A percentile compares a stretch with the other conserved stretches of the same genome.
Evolutionary conservation across 2,797 vertebrate species (phyloP).

Genomic region (Glossophaga mutica): DNA sequence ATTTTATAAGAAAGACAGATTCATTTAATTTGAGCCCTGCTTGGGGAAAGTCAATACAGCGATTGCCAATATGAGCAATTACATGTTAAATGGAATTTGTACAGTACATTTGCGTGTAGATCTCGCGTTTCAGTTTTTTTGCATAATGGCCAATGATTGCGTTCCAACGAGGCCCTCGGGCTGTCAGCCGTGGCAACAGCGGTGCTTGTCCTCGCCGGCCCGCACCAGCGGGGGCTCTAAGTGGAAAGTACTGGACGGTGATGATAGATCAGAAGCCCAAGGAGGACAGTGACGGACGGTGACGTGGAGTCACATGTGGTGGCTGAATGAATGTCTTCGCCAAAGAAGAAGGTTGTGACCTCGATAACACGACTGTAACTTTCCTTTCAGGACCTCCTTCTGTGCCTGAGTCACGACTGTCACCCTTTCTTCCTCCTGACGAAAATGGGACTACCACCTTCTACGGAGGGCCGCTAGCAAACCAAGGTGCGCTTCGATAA

Average conservation of each 20-base stretch:
- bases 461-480: background rate
- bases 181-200: background rate
- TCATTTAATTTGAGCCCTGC: constrained; percentile 78
- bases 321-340: background rate
- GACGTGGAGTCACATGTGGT: background rate
- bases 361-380: background rate
- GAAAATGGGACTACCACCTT: background rate
- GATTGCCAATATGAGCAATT: constrained; percentile 83
- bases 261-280: background rate
- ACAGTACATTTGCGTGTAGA: constrained; percentile 48
- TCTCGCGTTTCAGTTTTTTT: constrained; percentile 46
- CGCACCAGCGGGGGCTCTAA: background rate
- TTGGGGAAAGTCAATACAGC: constrained; percentile 68
- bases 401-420: background rate
- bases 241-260: background rate
- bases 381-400: background rate
- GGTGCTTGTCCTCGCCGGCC: background rate
- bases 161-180: constrained; percentile 41
- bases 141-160: constrained; percentile 74
- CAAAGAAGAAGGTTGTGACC: background rate
- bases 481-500: background rate
- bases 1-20: constrained; percentile 77
- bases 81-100: constrained; percentile 76
- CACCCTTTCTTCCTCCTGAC: background rate
- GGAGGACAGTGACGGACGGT: background rate